phyloP scores from a whole-genome alignment of 1,140 invertebrate species.

The Metopolophium dirhodum region DNA sequence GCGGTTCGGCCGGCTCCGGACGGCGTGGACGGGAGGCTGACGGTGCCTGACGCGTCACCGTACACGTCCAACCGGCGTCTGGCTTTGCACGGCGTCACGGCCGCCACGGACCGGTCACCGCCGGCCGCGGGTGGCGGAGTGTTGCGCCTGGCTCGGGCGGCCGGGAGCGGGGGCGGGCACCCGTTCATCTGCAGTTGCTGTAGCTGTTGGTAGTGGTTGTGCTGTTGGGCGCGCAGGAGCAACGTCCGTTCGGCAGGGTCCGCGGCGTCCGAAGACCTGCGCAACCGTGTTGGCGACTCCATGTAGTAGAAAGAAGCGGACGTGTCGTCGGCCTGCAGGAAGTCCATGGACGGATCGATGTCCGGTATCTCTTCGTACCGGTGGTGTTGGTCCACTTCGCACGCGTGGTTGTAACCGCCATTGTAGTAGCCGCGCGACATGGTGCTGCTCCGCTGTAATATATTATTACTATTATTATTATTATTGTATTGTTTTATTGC shows the following conservation, averaged over 20 bases:
- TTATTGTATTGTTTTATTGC: too few species aligned
- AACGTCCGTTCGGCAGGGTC: constrained; percentile 40
- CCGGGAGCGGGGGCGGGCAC: neutral
- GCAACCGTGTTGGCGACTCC: constrained; percentile 34
- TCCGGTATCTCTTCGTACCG: constrained; percentile 49
- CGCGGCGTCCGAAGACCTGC: neutral
- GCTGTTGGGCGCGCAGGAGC: constrained; percentile 29
- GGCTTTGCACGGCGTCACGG: constrained; percentile 46
- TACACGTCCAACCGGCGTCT: constrained; percentile 54
- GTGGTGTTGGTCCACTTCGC: constrained; percentile 30
- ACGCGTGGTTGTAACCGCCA: constrained; percentile 32
- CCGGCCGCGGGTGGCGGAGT: neutral
- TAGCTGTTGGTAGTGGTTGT: neutral
- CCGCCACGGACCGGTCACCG: neutral
- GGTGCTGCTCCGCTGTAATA: neutral
- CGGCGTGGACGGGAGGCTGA: constrained; percentile 14
- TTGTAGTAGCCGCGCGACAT: constrained; percentile 53
- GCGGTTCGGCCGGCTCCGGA: neutral
- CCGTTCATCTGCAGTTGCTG: neutral
- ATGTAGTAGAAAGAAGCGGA: constrained; percentile 32
- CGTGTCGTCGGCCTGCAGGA: constrained; percentile 3
- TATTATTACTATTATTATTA: too few species aligned
- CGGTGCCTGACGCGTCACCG: neutral
- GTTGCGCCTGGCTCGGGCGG: neutral
- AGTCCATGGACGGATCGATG: constrained; percentile 49